These are phyloP conservation scores for Enteromius radiatus DNA, from an alignment of 2,797 vertebrate species.

Conservation along the genomic window DNA sequence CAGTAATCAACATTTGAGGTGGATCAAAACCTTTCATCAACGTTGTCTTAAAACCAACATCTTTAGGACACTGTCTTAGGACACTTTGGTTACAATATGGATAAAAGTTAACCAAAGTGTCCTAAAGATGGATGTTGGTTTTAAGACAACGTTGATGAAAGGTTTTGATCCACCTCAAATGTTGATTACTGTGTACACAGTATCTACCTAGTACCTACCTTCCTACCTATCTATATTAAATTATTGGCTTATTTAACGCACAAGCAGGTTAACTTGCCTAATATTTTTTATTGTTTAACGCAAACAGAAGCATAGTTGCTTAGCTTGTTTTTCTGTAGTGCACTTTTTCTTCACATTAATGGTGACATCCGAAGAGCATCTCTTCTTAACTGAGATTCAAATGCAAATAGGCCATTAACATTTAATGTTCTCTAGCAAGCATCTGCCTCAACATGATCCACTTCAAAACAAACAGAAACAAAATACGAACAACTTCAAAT, in stretches of 20 bases:
- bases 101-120: too few species aligned
- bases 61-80: too few species aligned
- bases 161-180: too few species aligned
- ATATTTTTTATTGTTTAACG: background rate
- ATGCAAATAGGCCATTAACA: constrained; percentile 56
- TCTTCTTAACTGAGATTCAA: constrained; percentile 46
- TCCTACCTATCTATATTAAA: background rate
- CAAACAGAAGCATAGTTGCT: background rate
- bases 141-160: too few species aligned
- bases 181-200: too few species aligned
- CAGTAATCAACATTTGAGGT: too few species aligned
- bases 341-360: background rate
- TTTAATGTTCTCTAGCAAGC: background rate
- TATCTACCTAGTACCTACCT: too few species aligned
- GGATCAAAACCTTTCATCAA: too few species aligned
- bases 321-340: background rate
- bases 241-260: background rate
- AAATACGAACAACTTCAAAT: background rate
- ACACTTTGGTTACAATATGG: too few species aligned
- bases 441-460: background rate
- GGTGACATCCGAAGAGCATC: background rate
- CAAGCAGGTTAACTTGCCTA: background rate
- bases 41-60: too few species aligned
- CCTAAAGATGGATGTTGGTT: too few species aligned
- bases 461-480: background rate